phyloP scores from a whole-genome alignment of 2,888 invertebrate species.

The Drosophila percnosoma region DNA sequence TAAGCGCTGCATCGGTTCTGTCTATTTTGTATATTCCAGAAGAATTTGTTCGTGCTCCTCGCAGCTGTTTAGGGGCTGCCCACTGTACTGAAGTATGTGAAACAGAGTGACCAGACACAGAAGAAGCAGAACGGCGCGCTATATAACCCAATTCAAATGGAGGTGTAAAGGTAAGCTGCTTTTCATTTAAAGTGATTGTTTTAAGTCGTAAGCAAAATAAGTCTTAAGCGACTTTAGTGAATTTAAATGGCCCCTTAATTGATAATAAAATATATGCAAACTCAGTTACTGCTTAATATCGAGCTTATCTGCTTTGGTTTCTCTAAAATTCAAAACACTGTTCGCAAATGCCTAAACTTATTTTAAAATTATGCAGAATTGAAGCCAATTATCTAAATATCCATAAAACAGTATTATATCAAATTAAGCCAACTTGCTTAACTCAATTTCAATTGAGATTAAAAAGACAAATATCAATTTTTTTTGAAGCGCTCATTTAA shows the following conservation, averaged over 20 bases:
- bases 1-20: background rate
- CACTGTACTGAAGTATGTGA: background rate
- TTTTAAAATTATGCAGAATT: background rate
- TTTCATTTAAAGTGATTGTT: background rate
- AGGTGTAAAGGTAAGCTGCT: background rate
- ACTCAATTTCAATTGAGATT: background rate
- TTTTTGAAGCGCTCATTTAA: conserved; percentile 63
- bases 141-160: background rate
- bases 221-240: background rate
- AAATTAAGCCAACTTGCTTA: background rate
- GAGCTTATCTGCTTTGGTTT: too few species aligned
- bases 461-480: background rate
- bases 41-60: background rate
- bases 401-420: too few species aligned
- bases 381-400: background rate
- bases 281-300: too few species aligned
- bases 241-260: too few species aligned
- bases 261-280: too few species aligned
- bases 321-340: background rate
- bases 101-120: background rate
- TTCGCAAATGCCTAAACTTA: background rate
- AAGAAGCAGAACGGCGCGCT: background rate
- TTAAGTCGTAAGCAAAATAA: background rate
- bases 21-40: background rate
- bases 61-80: conserved; percentile 26